A percentile compares a stretch with the other conserved stretches of the same genome.
phyloP scores from a whole-genome alignment of 2,797 vertebrate genomes.

The Apodemus agrarius region DNA sequence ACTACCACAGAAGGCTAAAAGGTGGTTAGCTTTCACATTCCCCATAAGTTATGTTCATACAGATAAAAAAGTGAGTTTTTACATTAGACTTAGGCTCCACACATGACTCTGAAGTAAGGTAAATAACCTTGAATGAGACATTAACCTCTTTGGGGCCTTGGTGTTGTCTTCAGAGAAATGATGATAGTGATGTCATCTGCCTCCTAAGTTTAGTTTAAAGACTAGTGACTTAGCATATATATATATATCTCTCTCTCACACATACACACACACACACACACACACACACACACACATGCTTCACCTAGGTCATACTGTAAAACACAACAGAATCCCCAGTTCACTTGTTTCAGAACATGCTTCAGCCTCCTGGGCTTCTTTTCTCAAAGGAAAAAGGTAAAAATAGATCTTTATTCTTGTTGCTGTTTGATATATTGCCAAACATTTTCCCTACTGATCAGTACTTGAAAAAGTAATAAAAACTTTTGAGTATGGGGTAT shows the following conservation, averaged over 20 bases:
- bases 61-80: constrained; percentile 16
- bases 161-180: background rate
- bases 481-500: background rate
- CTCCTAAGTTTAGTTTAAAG: background rate
- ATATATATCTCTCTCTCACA: no score
- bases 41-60: background rate
- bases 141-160: background rate
- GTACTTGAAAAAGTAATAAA: constrained; percentile 20
- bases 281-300: background rate
- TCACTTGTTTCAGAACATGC: background rate
- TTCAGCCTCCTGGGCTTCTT: background rate
- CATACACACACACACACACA: no score
- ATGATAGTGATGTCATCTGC: background rate
- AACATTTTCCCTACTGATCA: background rate
- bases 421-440: constrained; percentile 26
- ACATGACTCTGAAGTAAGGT: background rate
- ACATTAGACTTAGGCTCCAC: background rate
- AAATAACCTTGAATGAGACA: background rate
- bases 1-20: background rate
- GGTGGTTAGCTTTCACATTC: background rate
- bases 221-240: background rate
- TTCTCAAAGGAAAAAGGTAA: constrained; percentile 40
- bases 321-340: background rate
- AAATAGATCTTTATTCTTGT: background rate
- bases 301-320: no score